Evolutionary conservation across 1,140 invertebrate species (phyloP), one percentile per base, ranked within the genome.

Genomic region (Bombus soroeensis): DNA sequence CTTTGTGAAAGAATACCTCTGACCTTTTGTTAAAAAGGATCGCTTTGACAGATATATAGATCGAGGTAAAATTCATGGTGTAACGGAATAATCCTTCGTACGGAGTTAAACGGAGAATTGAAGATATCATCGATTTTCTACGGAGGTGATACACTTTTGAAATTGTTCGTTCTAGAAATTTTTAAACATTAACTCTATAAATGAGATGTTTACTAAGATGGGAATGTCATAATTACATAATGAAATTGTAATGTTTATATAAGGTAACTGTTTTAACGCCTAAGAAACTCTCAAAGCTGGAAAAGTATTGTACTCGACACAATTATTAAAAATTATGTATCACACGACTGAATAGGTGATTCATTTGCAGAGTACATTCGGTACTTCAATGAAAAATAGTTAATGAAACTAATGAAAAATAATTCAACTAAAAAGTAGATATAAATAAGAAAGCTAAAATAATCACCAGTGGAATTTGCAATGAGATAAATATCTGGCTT

Each of bases 11-110:
- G 32, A 34, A 68, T 9, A 68, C 66, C 66, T 68, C 22, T 68
- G 66, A 68, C 32, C 34, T 37, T 68, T 68, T 37, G 18, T 22
- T 22, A 4, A 68, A 68, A 68, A 37, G 34, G 66, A 37, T 71
- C 68, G 68, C 68, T 39, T 71, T 28, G 68, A 39, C 25, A 34
- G 37, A 71, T 39, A 71, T 39, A 71, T 39, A 71, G 68, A 71
- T 1, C 10, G 37, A 39, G 37, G 25, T 39, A 34, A 71, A 39
- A 37, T 68, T 68, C 22, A 37, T 68, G 32, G 34, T 68, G 18
- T 68, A 37, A 68, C 34, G 64, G 6, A 15, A 66, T 34, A 34
- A 66, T 62, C 28, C 12, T 62, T 62, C 59, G 59, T 13, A 3
- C 12, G 59, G 28, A 62, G 12, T 62, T 62, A 62, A 62, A n/a